These are phyloP conservation scores for Ophioninae sp. DNA, from an alignment of 2,888 invertebrate genomes.

Conservation along the genomic window DNA sequence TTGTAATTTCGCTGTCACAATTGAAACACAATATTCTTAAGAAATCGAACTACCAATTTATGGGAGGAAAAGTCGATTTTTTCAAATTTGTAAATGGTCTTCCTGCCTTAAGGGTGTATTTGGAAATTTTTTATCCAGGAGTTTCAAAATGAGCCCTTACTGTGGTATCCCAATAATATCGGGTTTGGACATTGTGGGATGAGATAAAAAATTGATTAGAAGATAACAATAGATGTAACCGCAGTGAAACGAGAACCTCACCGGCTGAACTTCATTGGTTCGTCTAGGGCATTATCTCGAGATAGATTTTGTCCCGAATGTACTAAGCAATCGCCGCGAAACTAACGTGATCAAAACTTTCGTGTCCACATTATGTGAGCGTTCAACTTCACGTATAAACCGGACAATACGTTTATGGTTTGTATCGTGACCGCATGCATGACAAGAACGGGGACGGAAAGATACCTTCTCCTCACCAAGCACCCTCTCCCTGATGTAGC, in stretches of 20 bases:
- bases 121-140: no score
- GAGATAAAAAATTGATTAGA: no score
- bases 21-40: no score
- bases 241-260: neutral
- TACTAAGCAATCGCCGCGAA: neutral
- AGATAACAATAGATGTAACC: no score
- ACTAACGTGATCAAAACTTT: conserved; percentile 7
- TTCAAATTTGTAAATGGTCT: no score
- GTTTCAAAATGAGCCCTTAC: no score
- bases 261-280: neutral
- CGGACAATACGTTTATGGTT: conserved; percentile 14
- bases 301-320: neutral
- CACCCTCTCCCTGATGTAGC: neutral
- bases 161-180: no score
- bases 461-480: conserved; percentile 4
- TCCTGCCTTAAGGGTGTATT: no score
- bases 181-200: no score
- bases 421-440: conserved; percentile 28
- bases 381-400: conserved; percentile 3
- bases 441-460: conserved; percentile 29
- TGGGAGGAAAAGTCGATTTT: no score
- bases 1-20: no score
- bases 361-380: neutral
- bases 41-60: no score
- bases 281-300: neutral